Percentiles rank a stretch among this genome's conserved stretches.
Evolutionary conservation across 2,888 invertebrate genomes (phyloP).

Genomic region (Ennomos fuscantarius): DNA sequence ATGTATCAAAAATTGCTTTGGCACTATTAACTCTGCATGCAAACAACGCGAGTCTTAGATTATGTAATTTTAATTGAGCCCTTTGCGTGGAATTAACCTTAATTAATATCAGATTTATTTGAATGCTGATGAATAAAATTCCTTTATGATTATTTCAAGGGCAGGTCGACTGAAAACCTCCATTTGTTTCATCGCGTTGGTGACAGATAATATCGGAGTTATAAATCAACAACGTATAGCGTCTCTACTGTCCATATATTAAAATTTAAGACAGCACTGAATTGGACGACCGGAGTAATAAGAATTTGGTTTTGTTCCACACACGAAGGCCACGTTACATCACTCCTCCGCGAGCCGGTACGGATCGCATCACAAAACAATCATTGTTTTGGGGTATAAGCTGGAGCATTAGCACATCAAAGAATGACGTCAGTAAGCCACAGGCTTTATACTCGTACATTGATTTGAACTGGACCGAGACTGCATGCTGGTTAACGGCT

Average conservation of each 20-base stretch:
- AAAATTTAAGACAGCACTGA: slow-evolving; percentile 28
- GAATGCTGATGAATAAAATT: no score
- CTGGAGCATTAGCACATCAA: slow-evolving; percentile 66
- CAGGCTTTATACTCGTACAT: neutral
- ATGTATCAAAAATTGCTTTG: slow-evolving; percentile 11
- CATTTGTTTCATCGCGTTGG: no score
- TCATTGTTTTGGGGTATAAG: slow-evolving; percentile 60
- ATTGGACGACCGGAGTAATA: slow-evolving; percentile 11
- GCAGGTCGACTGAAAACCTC: no score
- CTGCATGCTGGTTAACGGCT: no score
- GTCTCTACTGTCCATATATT: slow-evolving; percentile 1
- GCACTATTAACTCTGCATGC: slow-evolving; percentile 23
- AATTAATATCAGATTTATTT: no score
- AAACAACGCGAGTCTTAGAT: slow-evolving; percentile 17
- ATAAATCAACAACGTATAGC: no score
- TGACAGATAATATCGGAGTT: no score
- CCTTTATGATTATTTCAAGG: no score
- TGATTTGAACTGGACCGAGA: neutral
- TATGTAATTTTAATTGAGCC: slow-evolving; percentile 10
- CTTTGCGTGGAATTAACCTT: no score
- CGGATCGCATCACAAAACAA: slow-evolving; percentile 38
- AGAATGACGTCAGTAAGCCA: slow-evolving; percentile 50
- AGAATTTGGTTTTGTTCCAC: slow-evolving; percentile 26
- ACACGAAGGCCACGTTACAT: slow-evolving; percentile 47
- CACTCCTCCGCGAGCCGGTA: slow-evolving; percentile 28